Evolutionary conservation across 2,113 vertebrate species (phyloP), one percentile per base, ranked within the genome.

Genomic region (Strix aluco): DNA sequence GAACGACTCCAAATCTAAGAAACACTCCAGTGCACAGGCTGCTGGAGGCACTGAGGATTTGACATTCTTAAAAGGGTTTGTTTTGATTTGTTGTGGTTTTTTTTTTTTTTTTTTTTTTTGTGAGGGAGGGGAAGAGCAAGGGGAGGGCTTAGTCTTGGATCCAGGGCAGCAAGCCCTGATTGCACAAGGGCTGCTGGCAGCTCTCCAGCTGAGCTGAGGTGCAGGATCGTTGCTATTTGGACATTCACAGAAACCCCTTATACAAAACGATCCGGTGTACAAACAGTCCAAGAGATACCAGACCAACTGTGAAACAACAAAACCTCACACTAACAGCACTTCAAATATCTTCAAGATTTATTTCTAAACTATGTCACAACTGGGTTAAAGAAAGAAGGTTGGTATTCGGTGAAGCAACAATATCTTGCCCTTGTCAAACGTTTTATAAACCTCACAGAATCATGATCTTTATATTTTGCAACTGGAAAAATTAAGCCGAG

Each of bases 101-200:
- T 46, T 38, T 38, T 19, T 47, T 47, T 47, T 47, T 47, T 47
- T 47, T 18, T 30, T 44, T 23, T 52, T 55, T 59, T 26, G 7
- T 5, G 3, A 42, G 74, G 47, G 36, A 67, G n/a, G 59, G 40
- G n/a, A 79, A 47, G 4, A 26, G 23, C 14, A 11, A 20, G 44
- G 58, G 32, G 18, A 52, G 11, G 73, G 81, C 55, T 73, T 3
- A 2, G 92, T 21, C 66, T 65, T 13, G 65, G 51, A 22, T 27
- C 36, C 22, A 0, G 0, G n/a, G 51, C n/a, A 5, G 52, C 47
- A 51, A 16, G 20, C 13, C 8, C 5, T 4, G n/a, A 8, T 22
- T 51, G 58, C 69, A 46, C 38, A 71, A 80, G 72, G 2, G 42
- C 51, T 74, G 34, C 77, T 34, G 67, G 25, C 54, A 55, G 44